Percentiles rank a stretch among this genome's conserved stretches.
Evolutionary conservation across 2,113 vertebrate genomes (phyloP).

Genomic region (Aegithalos caudatus): DNA sequence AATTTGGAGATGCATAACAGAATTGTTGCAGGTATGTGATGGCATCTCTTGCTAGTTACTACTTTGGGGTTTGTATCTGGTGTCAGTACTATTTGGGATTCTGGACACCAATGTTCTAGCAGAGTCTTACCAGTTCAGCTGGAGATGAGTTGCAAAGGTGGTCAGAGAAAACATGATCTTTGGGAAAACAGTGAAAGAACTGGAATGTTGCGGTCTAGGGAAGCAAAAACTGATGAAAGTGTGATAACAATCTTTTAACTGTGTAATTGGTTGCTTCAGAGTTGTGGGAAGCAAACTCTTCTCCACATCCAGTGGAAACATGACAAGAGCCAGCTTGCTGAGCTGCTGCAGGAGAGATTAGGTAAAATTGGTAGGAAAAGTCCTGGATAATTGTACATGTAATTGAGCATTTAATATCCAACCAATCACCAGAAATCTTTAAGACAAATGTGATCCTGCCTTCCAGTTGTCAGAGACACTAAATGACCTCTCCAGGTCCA

Average conservation of each 20-base stretch:
- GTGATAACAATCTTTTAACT: background rate
- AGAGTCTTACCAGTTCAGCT: background rate
- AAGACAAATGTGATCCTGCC: rapidly evolving
- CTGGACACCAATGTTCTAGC: background rate
- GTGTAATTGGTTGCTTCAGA: background rate
- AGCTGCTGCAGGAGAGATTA: background rate
- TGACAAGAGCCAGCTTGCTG: slow-evolving; percentile 4
- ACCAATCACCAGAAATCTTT: background rate
- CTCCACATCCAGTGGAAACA: background rate
- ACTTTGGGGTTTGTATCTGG: background rate
- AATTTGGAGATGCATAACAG: background rate
- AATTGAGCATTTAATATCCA: background rate
- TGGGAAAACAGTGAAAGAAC: background rate
- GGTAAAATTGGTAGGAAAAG: background rate
- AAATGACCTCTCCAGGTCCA: background rate
- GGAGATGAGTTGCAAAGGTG: background rate
- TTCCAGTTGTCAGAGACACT: background rate
- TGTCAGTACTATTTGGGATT: background rate
- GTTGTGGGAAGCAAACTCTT: background rate
- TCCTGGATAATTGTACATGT: background rate
- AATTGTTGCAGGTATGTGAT: background rate
- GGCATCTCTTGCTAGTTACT: background rate
- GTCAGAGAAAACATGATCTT: background rate
- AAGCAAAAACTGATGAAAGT: background rate
- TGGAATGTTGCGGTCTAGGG: background rate